Conservation (phyloP, 2,797 vertebrate species). For the Sebastes iracundus region DNA sequence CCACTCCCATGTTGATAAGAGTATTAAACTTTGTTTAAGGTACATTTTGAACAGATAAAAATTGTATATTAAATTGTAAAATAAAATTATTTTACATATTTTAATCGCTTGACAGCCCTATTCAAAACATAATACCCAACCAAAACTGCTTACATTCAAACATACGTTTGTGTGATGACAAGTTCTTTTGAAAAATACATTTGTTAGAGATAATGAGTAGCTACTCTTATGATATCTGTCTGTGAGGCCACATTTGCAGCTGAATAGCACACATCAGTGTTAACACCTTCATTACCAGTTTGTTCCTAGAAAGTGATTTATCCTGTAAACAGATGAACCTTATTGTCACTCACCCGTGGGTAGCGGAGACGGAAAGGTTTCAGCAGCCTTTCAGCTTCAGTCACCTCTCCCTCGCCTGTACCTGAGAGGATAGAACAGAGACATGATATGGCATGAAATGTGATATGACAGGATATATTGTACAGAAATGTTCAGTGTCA, state of each 20-base stretch:
- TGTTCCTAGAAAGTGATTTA: not conserved
- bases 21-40: no score
- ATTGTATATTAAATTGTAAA: no score
- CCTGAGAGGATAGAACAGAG: constrained; percentile 64
- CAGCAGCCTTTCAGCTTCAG: constrained; percentile 82
- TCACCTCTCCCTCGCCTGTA: constrained; percentile 84
- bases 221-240: not conserved
- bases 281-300: not conserved
- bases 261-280: not conserved
- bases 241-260: not conserved
- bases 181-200: not conserved
- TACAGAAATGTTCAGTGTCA: no score
- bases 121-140: not conserved
- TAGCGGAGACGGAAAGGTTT: constrained; percentile 84
- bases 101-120: not conserved
- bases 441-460: not conserved
- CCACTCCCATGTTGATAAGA: no score
- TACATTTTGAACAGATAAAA: no score
- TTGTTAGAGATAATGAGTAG: not conserved
- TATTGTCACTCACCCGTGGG: constrained; percentile 75
- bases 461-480: no score
- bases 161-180: not conserved
- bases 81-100: no score
- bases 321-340: not conserved
- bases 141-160: not conserved